These are phyloP conservation scores for Halocynthia roretzi DNA, from an alignment of 23 tunicate genomes.

Conservation along the genomic window DNA sequence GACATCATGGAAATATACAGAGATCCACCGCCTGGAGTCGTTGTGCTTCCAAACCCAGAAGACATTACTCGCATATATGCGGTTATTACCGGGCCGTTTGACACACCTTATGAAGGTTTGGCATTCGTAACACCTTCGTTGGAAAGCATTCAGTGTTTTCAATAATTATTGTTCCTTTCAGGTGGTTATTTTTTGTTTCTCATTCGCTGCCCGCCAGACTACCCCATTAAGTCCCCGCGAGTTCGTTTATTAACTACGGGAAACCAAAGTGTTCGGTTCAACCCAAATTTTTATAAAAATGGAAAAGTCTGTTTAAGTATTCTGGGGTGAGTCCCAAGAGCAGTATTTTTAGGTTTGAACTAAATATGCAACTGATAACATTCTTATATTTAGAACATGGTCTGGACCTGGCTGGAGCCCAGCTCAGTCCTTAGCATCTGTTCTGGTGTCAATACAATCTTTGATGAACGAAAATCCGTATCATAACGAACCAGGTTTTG, in stretches of 20 bases:
- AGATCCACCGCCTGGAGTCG: constrained; percentile 35
- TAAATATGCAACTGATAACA: background rate
- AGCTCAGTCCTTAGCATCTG: constrained; percentile 28
- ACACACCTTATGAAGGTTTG: constrained; percentile 52
- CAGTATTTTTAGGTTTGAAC: background rate
- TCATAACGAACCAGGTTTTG: constrained; percentile 54
- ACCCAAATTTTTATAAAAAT: constrained; percentile 46
- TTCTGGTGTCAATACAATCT: constrained; percentile 43
- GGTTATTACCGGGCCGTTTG: constrained; percentile 37
- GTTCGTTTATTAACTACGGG: constrained; percentile 37
- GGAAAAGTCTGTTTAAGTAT: constrained; percentile 55
- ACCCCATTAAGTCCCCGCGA: constrained; percentile 33
- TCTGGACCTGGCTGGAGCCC: constrained; percentile 56
- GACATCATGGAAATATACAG: constrained; percentile 43
- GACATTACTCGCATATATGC: constrained; percentile 38
- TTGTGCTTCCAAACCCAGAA: constrained; percentile 23
- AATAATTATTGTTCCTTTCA: background rate
- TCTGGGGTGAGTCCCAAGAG: constrained; percentile 16
- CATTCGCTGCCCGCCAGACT: constrained; percentile 41
- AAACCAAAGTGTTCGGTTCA: constrained; percentile 28
- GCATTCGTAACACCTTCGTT: no score
- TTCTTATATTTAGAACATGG: constrained; percentile 21
- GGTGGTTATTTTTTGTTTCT: constrained; percentile 46
- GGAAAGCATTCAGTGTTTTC: no score
- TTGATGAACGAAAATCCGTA: constrained; percentile 48